Percentiles rank a stretch among this genome's conserved stretches.
Conservation (phyloP, 2,797 vertebrate genomes). For the Podarcis siculus region DNA sequence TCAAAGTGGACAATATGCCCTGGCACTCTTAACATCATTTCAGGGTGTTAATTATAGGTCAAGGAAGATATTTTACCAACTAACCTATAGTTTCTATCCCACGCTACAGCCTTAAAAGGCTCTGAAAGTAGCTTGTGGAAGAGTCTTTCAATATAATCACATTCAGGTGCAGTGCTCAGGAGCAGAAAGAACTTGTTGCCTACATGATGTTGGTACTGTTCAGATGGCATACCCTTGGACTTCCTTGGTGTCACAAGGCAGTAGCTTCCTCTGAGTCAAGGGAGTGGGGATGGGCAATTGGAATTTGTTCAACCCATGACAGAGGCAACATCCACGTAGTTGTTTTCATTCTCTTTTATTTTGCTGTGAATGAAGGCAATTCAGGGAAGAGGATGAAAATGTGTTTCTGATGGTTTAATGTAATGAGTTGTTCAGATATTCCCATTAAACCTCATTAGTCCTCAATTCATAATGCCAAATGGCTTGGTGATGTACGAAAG, state of each 20-base stretch:
- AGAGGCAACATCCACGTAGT: background rate
- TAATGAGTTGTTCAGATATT: constrained; percentile 37
- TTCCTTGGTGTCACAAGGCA: background rate
- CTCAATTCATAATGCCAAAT: constrained; percentile 34
- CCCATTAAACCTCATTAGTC: constrained; percentile 33
- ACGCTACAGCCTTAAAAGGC: no score
- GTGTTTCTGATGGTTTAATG: constrained; percentile 28
- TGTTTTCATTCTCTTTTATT: background rate
- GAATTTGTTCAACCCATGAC: background rate
- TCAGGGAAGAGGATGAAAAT: constrained; percentile 9
- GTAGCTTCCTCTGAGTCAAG: background rate
- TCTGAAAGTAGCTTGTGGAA: no score
- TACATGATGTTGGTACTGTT: background rate
- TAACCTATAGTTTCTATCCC: no score
- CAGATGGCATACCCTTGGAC: no score
- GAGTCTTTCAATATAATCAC: no score
- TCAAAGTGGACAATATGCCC: background rate
- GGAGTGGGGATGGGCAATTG: background rate
- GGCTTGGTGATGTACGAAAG: background rate
- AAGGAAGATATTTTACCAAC: no score
- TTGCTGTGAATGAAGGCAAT: background rate
- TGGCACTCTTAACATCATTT: background rate
- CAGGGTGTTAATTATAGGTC: background rate
- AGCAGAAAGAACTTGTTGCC: no score
- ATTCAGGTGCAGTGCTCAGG: no score